Conservation (phyloP, 2,797 vertebrate species). For the Halcyon smyrnensis region DNA sequence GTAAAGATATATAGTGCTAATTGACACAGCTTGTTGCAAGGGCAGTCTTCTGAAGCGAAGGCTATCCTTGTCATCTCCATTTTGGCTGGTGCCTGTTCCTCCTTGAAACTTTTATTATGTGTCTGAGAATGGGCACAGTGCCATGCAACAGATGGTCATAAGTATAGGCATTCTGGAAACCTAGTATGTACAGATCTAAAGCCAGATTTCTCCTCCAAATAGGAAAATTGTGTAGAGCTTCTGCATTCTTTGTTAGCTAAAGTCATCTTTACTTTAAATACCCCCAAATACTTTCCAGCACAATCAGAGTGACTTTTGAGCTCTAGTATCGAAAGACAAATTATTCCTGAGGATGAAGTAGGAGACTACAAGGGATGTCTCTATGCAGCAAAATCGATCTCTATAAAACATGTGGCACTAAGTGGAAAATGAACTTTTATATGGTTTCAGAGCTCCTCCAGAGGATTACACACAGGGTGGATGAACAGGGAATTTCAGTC, state of each 20-base stretch:
- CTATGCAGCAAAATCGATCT: not conserved
- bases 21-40: accelerated
- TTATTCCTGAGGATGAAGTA: not conserved
- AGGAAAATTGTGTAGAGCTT: not conserved
- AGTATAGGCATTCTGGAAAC: constrained; percentile 25
- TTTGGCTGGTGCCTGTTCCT: not conserved
- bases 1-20: not conserved
- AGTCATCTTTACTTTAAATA: not conserved
- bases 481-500: not conserved
- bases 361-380: not conserved
- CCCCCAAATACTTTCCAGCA: not conserved
- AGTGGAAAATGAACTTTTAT: not conserved
- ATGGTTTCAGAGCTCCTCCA: not conserved
- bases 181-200: not conserved
- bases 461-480: not conserved
- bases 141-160: constrained; percentile 43
- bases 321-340: not conserved
- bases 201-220: not conserved
- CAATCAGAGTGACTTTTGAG: not conserved
- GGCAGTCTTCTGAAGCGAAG: not conserved
- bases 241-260: not conserved
- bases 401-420: not conserved
- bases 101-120: not conserved
- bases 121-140: not conserved
- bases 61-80: not conserved